phyloP scores from a whole-genome alignment of 2,113 vertebrate genomes.

The Plecturocebus donacophilus region DNA sequence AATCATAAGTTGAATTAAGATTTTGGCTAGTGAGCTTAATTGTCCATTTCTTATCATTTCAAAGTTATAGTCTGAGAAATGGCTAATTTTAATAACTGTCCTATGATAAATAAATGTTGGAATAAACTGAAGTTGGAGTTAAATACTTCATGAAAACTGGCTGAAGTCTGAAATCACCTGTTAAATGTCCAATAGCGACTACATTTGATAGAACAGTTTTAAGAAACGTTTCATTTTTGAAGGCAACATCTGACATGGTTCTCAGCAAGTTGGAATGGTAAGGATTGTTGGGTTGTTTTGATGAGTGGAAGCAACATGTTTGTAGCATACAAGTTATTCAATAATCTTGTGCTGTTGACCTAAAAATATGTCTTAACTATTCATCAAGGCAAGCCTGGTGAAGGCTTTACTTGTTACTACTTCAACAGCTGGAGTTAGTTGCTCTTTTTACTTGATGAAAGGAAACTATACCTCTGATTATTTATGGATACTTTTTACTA shows the following conservation, averaged over 20 bases:
- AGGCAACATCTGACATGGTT: neutral
- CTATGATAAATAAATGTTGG: neutral
- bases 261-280: neutral
- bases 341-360: neutral
- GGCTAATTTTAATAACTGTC: neutral
- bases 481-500: slow-evolving; percentile 41
- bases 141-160: slow-evolving; percentile 25
- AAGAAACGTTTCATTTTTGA: slow-evolving; percentile 34
- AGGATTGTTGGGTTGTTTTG: neutral
- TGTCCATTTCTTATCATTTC: slow-evolving; percentile 44
- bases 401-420: slow-evolving; percentile 24
- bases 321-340: slow-evolving; percentile 23
- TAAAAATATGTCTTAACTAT: slow-evolving; percentile 9
- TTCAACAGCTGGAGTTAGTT: slow-evolving; percentile 43
- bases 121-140: slow-evolving; percentile 1
- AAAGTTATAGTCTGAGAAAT: slow-evolving; percentile 24
- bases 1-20: slow-evolving; percentile 32
- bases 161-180: neutral
- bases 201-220: neutral
- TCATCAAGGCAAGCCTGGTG: neutral
- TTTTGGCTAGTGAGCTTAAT: slow-evolving; percentile 32
- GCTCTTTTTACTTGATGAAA: slow-evolving; percentile 55
- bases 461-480: slow-evolving; percentile 64
- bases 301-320: neutral
- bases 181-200: slow-evolving; percentile 14